These are phyloP conservation scores for Hydrophis major DNA, from an alignment of 2,797 vertebrate species.

Conservation along the genomic window DNA sequence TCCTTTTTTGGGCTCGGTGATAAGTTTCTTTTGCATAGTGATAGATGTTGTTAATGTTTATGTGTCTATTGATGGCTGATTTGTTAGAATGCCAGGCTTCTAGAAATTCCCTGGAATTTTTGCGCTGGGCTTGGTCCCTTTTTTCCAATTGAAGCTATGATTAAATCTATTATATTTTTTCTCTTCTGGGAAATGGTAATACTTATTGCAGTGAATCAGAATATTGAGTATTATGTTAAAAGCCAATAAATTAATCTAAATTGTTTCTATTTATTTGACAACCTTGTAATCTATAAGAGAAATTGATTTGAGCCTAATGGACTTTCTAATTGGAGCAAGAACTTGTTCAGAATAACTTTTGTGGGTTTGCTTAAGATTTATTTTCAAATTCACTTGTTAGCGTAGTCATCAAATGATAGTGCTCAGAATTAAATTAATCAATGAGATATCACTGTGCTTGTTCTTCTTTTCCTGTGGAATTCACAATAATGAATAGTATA, in stretches of 20 bases:
- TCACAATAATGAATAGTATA: not conserved
- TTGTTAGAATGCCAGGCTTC: not conserved
- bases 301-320: not conserved
- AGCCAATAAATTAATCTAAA: not conserved
- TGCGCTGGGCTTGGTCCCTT: not conserved
- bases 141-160: not conserved
- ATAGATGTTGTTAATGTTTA: not conserved
- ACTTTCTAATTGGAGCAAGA: slow-evolving; percentile 15
- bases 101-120: not conserved
- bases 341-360: not conserved
- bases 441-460: not conserved
- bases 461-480: not conserved
- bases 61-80: not conserved
- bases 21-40: not conserved
- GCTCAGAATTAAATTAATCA: not conserved
- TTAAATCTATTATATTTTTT: not conserved
- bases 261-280: not conserved
- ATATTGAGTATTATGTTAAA: slow-evolving; percentile 11
- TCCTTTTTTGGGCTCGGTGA: not conserved
- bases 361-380: not conserved
- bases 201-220: not conserved
- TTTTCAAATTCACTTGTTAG: not conserved
- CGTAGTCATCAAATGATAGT: not conserved
- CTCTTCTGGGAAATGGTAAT: not conserved
- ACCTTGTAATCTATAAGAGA: not conserved